Base-by-base conservation (phyloP, 2,797 vertebrate species). In the Alauda arvensis region DNA sequence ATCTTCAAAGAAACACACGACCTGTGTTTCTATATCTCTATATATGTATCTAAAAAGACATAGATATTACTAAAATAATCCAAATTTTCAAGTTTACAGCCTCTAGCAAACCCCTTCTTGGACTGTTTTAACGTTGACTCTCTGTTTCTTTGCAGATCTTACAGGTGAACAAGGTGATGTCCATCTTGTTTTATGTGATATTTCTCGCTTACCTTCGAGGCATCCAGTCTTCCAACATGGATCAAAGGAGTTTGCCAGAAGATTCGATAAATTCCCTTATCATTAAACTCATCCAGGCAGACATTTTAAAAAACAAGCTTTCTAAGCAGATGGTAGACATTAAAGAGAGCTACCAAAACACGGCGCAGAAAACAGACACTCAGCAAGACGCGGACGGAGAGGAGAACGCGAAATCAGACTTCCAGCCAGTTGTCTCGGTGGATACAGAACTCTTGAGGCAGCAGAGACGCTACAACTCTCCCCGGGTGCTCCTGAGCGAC, bases 151-250 rank as follows among this genome's bases (percentile, higher is more conserved):
- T 95, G 24, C 96, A 99, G 99, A 96, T 99, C 97, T 98, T 99
- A 98, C 99, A 99, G 98, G 99, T 99, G 98, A 99, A 99, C 98
- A 98, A 99, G 99, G 99, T 99, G 98, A 99, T 99, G 99, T 99
- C 98, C 98, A 98, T 99, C 98, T 98, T 99, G 98, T 98, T 99
- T 97, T 99, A 99, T 97, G 98, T 98, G 97, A 98, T 99, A 98
- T 98, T 99, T 98, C 98, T 99, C 90, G 93, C 98, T 96, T 99
- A 99, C 98, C 99, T 99, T 96, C 98, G 99, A 97, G 99, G 99
- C 97, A 98, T 99, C 97, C 98, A 99, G 92, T 99, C 98, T 87
- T 98, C 98, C 95, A 98, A 97, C 96, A 98, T 99, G 98, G 98
- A 98, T 97, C 98, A 96, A 94, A 97, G 96, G 96, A 97, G 96